Evolutionary conservation across 2,888 invertebrate species (phyloP).

Genomic region (Ecliptopera silaceata): DNA sequence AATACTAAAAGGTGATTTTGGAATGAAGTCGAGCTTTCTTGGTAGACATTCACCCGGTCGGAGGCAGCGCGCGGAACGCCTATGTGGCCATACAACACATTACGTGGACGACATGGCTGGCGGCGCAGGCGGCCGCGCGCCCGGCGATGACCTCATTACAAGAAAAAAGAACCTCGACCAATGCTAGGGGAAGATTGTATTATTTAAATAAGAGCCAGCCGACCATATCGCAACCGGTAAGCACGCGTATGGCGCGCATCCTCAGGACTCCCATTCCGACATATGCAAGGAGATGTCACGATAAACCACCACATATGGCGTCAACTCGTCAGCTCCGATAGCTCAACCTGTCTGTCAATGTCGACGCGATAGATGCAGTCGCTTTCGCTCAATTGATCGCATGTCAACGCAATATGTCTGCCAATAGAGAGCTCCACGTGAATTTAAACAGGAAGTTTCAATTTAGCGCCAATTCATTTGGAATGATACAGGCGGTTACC

Average conservation of each 20-base stretch:
- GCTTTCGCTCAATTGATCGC: constrained; percentile 78
- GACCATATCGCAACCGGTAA: constrained; percentile 48
- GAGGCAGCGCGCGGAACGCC: constrained; percentile 59
- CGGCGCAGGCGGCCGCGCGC: constrained; percentile 39
- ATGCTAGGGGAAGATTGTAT: constrained; percentile 47
- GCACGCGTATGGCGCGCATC: constrained; percentile 48
- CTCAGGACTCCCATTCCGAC: constrained; percentile 44
- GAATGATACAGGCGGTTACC: constrained; percentile 67
- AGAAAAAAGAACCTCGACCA: constrained; percentile 57
- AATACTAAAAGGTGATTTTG: constrained; percentile 23
- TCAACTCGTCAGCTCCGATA: constrained; percentile 50
- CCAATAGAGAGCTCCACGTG: constrained; percentile 68
- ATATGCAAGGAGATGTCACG: constrained; percentile 57
- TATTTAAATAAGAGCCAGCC: constrained; percentile 52
- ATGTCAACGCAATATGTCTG: constrained; percentile 67
- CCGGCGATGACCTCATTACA: constrained; percentile 67
- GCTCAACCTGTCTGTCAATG: constrained; percentile 63
- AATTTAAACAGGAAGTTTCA: constrained; percentile 79
- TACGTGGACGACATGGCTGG: constrained; percentile 59
- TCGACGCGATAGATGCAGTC: constrained; percentile 64
- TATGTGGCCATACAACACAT: constrained; percentile 52
- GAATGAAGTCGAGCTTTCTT: constrained; percentile 30
- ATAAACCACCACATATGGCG: constrained; percentile 64
- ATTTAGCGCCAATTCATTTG: constrained; percentile 79
- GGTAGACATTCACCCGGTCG: constrained; percentile 60